Base-by-base conservation (phyloP, 2,888 invertebrate genomes). In the Zygogramma bicolorata region DNA sequence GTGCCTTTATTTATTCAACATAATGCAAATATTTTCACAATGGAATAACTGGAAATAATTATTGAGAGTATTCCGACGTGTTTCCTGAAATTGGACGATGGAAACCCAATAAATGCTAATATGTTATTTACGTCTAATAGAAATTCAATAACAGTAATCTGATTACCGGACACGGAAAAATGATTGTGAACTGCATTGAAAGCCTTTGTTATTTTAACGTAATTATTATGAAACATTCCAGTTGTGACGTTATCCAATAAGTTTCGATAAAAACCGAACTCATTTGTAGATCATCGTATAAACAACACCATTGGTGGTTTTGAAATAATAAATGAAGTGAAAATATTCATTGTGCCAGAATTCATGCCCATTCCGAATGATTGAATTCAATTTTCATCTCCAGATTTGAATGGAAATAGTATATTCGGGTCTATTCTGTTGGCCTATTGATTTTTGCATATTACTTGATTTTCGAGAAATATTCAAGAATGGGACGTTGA, bases 141-240 rank as follows among this genome's bases (percentile, higher is more conserved):
- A 22, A 25, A 53, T 53, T 53, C 53, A 53, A 53, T 53, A 53
- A 13, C 53, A 25, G 25, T 53, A 53, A 53, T 53, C 53, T 22
- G 15, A 53, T 53, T 53, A 46, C 7, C 6, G 1, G 10, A 53
- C 13, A 25, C 25, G 10, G 53, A 53, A 53, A 25, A 25, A 53
- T 53, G 22, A 53, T 53, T 25, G 25, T 5, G 4, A 25, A 53
- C 22, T 53, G 5, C 25, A 53, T 10, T 25, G 5, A 22, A 25
- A 25, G 53, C 53, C 22, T 53, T 53, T 25, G 53, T n/a, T 25
- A 6, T 53, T 25, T 53, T 25, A 25, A 53, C 25, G 13, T 4
- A 25, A 25, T 53, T 10, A 25, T 53, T 13, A 53, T 25, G 10
- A 10, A 53, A 65, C 65, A n/a, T n/a, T n/a, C n/a, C n/a, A 46